phyloP scores from a whole-genome alignment of 92 coral and sea anemone species.

The Siderastrea siderea region DNA sequence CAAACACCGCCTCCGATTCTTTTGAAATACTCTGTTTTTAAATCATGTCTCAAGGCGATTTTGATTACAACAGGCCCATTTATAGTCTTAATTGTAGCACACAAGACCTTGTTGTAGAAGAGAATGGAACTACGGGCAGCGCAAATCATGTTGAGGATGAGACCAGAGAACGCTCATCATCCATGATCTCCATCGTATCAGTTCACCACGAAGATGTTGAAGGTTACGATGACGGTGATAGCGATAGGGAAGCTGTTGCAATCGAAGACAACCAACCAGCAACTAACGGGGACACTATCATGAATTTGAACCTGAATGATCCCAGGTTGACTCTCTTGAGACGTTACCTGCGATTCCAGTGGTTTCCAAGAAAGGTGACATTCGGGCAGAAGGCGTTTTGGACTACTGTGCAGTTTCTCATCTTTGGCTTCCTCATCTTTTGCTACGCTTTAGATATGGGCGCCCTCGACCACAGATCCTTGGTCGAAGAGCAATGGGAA shows the following conservation, averaged over 20 bases:
- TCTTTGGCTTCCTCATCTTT: conserved; percentile 4
- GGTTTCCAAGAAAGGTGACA: conserved; percentile 59
- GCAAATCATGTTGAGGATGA: conserved; percentile 11
- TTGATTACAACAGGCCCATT: not conserved
- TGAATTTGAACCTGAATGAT: conserved; percentile 53
- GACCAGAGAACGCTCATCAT: conserved; percentile 9
- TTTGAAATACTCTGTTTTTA: not conserved
- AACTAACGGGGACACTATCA: conserved; percentile 49
- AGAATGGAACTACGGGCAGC: not conserved
- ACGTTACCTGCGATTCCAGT: conserved; percentile 50
- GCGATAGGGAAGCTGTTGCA: conserved; percentile 45
- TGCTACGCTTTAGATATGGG: conserved; percentile 64
- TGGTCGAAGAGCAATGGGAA: conserved; percentile 58
- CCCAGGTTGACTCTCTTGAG: conserved; percentile 39
- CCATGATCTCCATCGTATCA: conserved; percentile 53
- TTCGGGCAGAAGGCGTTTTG: conserved; percentile 9
- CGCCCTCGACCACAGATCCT: conserved; percentile 59
- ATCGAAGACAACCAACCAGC: conserved; percentile 41
- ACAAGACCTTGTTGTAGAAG: not conserved
- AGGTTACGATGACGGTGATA: conserved; percentile 41
- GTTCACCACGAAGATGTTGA: conserved; percentile 34
- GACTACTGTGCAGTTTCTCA: conserved; percentile 16
- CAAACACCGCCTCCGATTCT: not conserved
- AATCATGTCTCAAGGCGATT: conserved; percentile 17
- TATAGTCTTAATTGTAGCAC: not conserved